A percentile compares a stretch with the other conserved stretches of the same genome.
Conservation (phyloP, 1,140 invertebrate genomes). For the Euschistus heros region DNA sequence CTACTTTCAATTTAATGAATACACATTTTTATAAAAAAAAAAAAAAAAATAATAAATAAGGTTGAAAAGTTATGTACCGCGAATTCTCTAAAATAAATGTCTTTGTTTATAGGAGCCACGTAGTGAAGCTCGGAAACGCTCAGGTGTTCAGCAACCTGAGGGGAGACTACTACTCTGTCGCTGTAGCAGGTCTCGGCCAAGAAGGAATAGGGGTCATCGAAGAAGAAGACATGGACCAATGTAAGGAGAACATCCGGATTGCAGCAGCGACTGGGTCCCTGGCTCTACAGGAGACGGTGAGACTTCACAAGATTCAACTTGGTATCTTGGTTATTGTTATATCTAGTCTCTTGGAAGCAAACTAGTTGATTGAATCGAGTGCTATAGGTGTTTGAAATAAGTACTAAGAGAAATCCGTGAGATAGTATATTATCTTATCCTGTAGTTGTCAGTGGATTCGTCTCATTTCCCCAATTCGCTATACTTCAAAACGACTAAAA, state of each 20-base stretch:
- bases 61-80: no score
- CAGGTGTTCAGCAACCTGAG: slow-evolving; percentile 39
- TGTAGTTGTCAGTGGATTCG: no score
- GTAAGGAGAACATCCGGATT: slow-evolving; percentile 37
- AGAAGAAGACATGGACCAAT: slow-evolving; percentile 38
- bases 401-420: neutral
- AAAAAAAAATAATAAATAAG: no score
- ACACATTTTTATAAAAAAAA: no score
- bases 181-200: slow-evolving; percentile 40
- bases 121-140: slow-evolving; percentile 11
- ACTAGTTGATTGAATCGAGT: neutral
- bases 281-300: slow-evolving; percentile 37
- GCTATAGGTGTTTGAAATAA: neutral
- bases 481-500: no score
- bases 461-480: no score
- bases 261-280: slow-evolving; percentile 38
- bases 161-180: slow-evolving; percentile 32
- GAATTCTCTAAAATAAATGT: no score
- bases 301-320: neutral
- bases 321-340: neutral
- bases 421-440: no score
- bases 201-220: slow-evolving; percentile 35
- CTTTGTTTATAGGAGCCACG: neutral
- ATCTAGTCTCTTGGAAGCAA: neutral
- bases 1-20: no score